Evolutionary conservation across 2,888 invertebrate genomes (phyloP).

Genomic region (Aproaerema taeniolella): DNA sequence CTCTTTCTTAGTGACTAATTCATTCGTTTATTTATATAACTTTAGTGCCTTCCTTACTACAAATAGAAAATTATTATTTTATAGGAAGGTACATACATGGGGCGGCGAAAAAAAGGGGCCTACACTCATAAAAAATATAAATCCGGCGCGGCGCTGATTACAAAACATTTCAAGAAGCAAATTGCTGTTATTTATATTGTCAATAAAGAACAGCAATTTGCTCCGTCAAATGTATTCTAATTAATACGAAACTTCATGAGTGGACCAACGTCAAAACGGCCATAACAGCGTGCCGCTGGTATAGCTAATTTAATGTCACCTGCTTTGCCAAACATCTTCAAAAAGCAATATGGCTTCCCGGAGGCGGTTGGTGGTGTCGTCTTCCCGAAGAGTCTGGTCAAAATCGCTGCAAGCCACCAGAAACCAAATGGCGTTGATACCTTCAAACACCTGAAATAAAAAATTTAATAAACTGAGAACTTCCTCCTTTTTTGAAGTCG

Average conservation of each 20-base stretch:
- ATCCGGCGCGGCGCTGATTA: no score
- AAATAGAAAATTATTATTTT: no score
- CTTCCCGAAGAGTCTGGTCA: constrained; percentile 86
- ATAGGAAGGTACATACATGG: no score
- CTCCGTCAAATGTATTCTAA: not conserved
- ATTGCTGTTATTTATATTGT: not conserved
- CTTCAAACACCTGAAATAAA: constrained; percentile 82
- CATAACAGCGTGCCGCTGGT: not conserved
- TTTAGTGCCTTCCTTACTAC: no score
- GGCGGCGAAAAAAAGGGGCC: no score
- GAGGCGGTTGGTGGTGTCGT: constrained; percentile 82
- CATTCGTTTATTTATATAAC: no score
- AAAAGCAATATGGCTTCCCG: constrained; percentile 84
- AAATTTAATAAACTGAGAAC: no score
- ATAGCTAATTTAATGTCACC: constrained; percentile 45
- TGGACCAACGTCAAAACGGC: no score
- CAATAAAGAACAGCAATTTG: not conserved
- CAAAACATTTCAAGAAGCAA: not conserved
- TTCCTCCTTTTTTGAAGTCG: no score
- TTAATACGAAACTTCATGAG: not conserved
- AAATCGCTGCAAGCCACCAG: constrained; percentile 89
- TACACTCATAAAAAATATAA: no score
- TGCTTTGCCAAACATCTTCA: constrained; percentile 86
- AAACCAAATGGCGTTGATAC: constrained; percentile 88
- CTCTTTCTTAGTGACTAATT: no score